Percentiles rank a stretch among this genome's conserved stretches.
These are phyloP conservation scores for Nebria brevicollis DNA, from an alignment of 2,888 invertebrate species.

Conservation along the genomic window DNA sequence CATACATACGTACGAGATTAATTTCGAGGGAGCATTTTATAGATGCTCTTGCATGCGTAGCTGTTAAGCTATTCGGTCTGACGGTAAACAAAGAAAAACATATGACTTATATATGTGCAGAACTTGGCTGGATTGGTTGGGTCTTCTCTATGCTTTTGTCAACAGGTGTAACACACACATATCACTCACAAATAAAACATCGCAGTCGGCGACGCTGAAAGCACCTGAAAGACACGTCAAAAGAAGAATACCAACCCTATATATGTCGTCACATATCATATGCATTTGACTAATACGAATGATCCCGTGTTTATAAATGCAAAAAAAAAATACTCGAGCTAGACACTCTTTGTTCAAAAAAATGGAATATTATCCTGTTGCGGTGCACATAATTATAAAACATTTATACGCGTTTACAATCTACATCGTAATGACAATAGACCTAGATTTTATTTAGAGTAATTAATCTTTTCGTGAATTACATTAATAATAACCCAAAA, in stretches of 20 bases:
- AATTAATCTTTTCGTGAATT: neutral
- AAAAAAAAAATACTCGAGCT: neutral
- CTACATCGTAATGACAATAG: neutral
- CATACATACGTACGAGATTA: neutral
- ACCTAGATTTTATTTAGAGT: neutral
- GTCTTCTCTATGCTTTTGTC: neutral
- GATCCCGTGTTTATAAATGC: neutral
- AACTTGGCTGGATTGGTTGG: neutral
- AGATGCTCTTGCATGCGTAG: neutral
- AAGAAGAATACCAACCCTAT: neutral
- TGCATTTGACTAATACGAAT: neutral
- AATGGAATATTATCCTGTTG: neutral
- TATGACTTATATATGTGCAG: neutral
- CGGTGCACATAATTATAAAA: neutral
- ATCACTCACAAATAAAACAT: conserved; percentile 1
- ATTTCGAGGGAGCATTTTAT: neutral
- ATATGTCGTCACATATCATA: neutral
- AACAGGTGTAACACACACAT: neutral
- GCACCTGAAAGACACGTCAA: neutral
- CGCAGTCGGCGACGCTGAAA: neutral
- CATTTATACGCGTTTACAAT: neutral
- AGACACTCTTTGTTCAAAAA: neutral
- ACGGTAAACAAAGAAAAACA: neutral
- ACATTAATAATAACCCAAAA: neutral
- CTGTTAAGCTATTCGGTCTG: neutral